Conservation (phyloP, 2,113 vertebrate genomes). For the Chloropsis hardwickii region DNA sequence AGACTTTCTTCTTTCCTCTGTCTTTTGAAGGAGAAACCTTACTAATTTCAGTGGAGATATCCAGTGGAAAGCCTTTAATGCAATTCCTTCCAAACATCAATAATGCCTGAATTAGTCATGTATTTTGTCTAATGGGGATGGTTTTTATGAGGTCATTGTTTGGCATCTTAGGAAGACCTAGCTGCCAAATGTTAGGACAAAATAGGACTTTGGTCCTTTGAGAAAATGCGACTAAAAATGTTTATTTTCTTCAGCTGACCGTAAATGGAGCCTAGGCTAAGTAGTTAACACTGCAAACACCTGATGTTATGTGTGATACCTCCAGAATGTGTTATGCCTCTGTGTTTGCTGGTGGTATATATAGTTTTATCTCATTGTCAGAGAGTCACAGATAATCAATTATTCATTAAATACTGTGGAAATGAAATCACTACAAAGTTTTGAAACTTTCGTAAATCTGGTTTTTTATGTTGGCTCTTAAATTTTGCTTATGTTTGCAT, state of each 20-base stretch:
- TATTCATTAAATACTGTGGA: neutral
- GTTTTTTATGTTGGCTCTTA: neutral
- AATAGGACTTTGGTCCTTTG: neutral
- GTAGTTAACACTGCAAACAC: neutral
- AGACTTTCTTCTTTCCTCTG: neutral
- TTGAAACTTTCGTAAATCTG: neutral
- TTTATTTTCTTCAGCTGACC: neutral
- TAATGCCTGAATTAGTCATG: neutral
- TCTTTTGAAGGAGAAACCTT: neutral
- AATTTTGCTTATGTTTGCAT: neutral
- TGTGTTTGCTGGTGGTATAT: neutral
- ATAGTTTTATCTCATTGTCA: neutral
- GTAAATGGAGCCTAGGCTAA: neutral
- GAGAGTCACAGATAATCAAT: neutral
- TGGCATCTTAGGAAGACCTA: neutral
- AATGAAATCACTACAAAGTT: neutral
- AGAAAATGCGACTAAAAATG: neutral
- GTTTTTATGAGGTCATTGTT: neutral
- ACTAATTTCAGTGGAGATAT: neutral
- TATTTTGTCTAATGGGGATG: neutral
- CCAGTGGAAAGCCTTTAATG: neutral
- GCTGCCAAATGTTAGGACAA: neutral
- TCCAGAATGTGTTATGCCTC: neutral
- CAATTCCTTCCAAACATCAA: neutral
- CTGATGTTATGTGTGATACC: neutral